A percentile compares a stretch with the other conserved stretches of the same genome.
These are phyloP conservation scores for Eubucco bourcierii DNA, from an alignment of 2,113 vertebrate genomes.

Conservation along the genomic window DNA sequence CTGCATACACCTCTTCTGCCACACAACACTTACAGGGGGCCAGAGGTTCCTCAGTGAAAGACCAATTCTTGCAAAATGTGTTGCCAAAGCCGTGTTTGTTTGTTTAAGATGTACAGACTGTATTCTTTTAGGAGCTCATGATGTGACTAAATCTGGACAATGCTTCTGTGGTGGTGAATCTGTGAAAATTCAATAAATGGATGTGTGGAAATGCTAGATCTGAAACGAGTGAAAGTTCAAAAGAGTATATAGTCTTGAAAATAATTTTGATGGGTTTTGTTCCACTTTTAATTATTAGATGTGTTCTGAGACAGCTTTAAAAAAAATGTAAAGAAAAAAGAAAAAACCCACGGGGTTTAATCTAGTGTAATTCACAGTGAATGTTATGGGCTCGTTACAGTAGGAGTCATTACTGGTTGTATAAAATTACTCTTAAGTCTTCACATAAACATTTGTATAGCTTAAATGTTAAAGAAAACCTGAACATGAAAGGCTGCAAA, in stretches of 20 bases:
- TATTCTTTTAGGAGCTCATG: neutral
- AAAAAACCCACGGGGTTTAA: neutral
- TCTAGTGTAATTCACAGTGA: neutral
- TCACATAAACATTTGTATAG: neutral
- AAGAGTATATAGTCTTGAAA: neutral
- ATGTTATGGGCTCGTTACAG: neutral
- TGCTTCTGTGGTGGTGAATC: neutral
- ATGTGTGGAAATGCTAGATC: neutral
- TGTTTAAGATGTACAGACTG: neutral
- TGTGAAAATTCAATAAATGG: neutral
- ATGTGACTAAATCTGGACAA: neutral
- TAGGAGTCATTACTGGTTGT: neutral
- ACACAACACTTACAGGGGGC: rapidly evolving
- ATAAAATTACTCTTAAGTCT: neutral
- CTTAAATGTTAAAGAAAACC: neutral
- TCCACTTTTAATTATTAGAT: neutral
- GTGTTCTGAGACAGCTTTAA: neutral
- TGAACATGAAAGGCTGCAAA: neutral
- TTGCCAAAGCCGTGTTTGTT: neutral
- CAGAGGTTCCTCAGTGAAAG: neutral
- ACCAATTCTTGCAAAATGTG: neutral
- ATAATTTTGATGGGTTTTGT: constrained; percentile 9
- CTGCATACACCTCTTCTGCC: neutral
- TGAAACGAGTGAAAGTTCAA: neutral
- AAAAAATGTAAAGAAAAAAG: neutral